Evolutionary conservation across 2,797 vertebrate species (phyloP), one percentile per base, ranked within the genome.

Genomic region (Lophotriccus pileatus): DNA sequence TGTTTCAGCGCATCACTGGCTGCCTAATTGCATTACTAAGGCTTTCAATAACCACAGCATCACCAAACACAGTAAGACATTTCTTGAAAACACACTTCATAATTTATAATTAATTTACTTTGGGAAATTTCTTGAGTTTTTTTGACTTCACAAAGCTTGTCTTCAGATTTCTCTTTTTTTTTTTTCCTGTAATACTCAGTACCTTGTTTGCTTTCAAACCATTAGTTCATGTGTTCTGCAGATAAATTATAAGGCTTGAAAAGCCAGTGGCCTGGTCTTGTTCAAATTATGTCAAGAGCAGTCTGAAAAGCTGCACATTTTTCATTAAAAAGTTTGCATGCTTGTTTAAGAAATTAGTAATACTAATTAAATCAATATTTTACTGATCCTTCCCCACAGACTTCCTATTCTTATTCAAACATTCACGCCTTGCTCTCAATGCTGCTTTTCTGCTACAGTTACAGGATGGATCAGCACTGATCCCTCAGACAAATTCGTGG

Each of bases 391-490:
- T 89, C 53, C 36, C 58, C 50, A 44, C 17, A 62, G 46, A 47
- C 6, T 21, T 52, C 47, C 34, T 52, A 2, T 28, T 67, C 17
- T 30, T 30, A 56, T 39, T 74, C n/a, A 77, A 64, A n/a, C 18
- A 37, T 62, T 60, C 62, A 24, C 0, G 0, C 67, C 28, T 43
- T 1, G 0, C 28, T 24, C 25, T 17, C 49, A 62, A 2, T 24
- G n/a, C 36, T 60, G 46, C 3, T 52, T 63, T 93, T 67, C 68
- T 82, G 50, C 46, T 41, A 9, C 16, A 39, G 24, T 62, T 73
- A 12, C 19, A 73, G 37, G 21, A 12, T 34, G 53, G 63, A 53
- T 76, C 59, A 56, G 68, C 69, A 41, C 36, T 27, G 46, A 49
- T 50, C 15, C 53, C 55, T 72, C 43, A 41, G 36, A 88, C 36